Evolutionary conservation across 2,888 invertebrate genomes (phyloP), one percentile per base, ranked within the genome.

Genomic region (Hirtodrosophila duncani): DNA sequence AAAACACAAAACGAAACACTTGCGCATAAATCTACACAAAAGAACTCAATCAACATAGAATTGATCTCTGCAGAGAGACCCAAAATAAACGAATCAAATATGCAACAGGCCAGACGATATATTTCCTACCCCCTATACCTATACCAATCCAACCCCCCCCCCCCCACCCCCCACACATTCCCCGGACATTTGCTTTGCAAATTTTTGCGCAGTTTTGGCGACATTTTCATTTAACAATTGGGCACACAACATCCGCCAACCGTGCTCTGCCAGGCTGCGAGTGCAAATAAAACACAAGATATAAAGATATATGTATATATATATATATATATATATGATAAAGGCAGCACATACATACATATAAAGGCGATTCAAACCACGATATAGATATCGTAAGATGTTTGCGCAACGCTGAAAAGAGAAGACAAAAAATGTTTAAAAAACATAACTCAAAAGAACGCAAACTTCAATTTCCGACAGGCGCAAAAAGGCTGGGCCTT

Each of bases 241-340:
- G 71, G 67, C 53, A 67, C 51, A 57, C 34, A n/a, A 77, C 78
- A 72, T 78, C 72, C 72, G 72, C 43, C 65, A n/a, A n/a, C 53
- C 27, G 42, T 11, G 38, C 39, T 20, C 11, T 17, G 23, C 14
- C 34, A 14, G 36, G 48, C 49, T 56, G n/a, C n/a, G 50, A 62
- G 58, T 49, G 39, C 61, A 62, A 67, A 62, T 49, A 42, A 43
- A 38, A 9, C 5, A 6, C 39, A 20, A 27, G 21, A 31, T 37
- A 21, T 20, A 18, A 23, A 46, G 36, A 21, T 7, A 33, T 33
- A 18, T 33, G 10, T 33, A 7, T 16, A n/a, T 6, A 8, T 30
- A 16, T 7, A 16, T 30, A 30, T 13, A 16, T 30, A 14, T 13
- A n/a, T n/a, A n/a, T n/a, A n/a, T n/a, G n/a, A n/a, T n/a, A n/a